Conservation (phyloP, 2,888 invertebrate genomes). For the Brassicogethes aeneus region DNA sequence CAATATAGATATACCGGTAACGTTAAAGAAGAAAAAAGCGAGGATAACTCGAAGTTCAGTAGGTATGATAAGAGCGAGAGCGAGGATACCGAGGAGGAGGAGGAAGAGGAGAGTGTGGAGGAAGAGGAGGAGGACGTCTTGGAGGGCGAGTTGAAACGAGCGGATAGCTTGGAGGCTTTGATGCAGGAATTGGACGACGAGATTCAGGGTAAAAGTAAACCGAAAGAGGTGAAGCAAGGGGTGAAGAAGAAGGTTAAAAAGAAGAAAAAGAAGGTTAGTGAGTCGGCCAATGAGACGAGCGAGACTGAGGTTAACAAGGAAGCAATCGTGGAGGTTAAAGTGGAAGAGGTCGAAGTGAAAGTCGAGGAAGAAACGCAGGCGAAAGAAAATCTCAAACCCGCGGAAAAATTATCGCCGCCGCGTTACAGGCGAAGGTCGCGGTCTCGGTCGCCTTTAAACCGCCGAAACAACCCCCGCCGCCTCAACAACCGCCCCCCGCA, state of each 20-base stretch:
- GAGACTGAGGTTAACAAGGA: slow-evolving; percentile 10
- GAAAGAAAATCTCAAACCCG: slow-evolving; percentile 6
- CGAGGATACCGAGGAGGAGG: slow-evolving; percentile 34
- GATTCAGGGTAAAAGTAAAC: slow-evolving; percentile 32
- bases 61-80: slow-evolving; percentile 43
- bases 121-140: slow-evolving; percentile 23
- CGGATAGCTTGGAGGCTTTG: slow-evolving; percentile 44
- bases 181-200: slow-evolving; percentile 47
- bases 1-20: slow-evolving; percentile 32
- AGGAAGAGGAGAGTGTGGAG: slow-evolving; percentile 33
- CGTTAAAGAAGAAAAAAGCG: slow-evolving; percentile 14
- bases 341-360: slow-evolving; percentile 9
- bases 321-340: neutral
- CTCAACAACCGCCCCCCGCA: neutral
- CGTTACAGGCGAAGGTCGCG: no score
- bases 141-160: slow-evolving; percentile 37
- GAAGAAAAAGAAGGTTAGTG: slow-evolving; percentile 16
- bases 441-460: no score
- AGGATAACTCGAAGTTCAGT: slow-evolving; percentile 41
- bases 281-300: slow-evolving; percentile 12
- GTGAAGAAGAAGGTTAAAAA: slow-evolving; percentile 19
- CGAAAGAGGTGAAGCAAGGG: slow-evolving; percentile 11
- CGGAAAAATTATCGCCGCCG: slow-evolving; percentile 3
- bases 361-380: slow-evolving; percentile 14
- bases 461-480: neutral